Base-by-base conservation (phyloP, 2,888 invertebrate genomes). In the Ypsolopha scabrella region DNA sequence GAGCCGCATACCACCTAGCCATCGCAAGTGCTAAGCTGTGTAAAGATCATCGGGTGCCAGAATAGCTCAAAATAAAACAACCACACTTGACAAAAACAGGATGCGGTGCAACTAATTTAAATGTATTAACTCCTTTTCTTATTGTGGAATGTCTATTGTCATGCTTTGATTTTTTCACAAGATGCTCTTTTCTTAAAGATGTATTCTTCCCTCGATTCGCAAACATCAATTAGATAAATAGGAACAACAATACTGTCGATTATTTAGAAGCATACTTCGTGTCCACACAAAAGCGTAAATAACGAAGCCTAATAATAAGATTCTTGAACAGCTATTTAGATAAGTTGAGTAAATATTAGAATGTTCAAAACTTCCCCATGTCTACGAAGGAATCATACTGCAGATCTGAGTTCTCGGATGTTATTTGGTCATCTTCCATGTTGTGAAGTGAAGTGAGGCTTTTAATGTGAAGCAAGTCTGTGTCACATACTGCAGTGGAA, bases 381-480 rank as follows among this genome's bases (percentile, higher is more conserved):
- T 87, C 87, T 65, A 87, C 77, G 65, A 83, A 83, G 57, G 87
- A 87, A 63, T 87, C 87, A 58, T 87, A 87, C 58, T 87, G 87
- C 48, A 83, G 62, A 57, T 87, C 87, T 57, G 74, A 77, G 60
- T 68, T 67, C 58, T 82, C 83, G 53, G 72, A 72, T 38, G 74
- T 59, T 38, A 69, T 61, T 24, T 67, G 62, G 49, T 78, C 77
- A n/a, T 76, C 76, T 33, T 67, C 65, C 53, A 54, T 54, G 53
- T 59, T 63, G n/a, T 56, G 57, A 34, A 62, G 49, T 48, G 67
- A 63, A 37, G 63, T 56, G 33, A 67, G 55, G 48, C 60, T 61
- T 50, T 63, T 57, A 8, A 73, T 68, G 14, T 59, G 62, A 13
- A 36, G 13, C 13, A 36, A 11, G n/a, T 47, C 47, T 37, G 47